phyloP scores from a whole-genome alignment of 37 sponge, comb jelly and placozoan species.

The Eunapius fragilis region DNA sequence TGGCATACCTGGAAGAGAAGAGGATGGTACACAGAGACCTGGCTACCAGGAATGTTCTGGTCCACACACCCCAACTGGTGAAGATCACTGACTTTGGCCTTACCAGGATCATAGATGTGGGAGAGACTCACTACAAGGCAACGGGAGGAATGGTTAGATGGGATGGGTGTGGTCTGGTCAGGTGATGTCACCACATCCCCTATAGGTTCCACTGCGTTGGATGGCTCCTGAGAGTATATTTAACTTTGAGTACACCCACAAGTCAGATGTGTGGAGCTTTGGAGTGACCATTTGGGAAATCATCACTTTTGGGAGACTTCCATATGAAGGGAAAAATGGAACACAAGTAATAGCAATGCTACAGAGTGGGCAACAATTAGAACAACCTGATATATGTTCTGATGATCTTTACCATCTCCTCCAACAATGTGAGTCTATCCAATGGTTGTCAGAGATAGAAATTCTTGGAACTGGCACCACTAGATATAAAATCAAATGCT shows the following conservation, averaged over 20 bases:
- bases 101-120: conserved; percentile 80
- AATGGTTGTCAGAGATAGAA: too few species aligned
- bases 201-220: conserved; percentile 86
- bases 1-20: conserved; percentile 88
- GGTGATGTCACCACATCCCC: not conserved
- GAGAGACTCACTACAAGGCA: conserved; percentile 72
- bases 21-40: conserved; percentile 90
- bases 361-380: conserved; percentile 62
- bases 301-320: conserved; percentile 77
- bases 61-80: conserved; percentile 72
- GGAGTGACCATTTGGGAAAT: conserved; percentile 95
- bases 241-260: conserved; percentile 74
- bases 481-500: too few species aligned
- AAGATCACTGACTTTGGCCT: conserved; percentile 98
- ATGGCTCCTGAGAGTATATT: conserved; percentile 84
- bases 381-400: conserved; percentile 70
- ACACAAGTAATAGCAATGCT: conserved; percentile 55
- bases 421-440: conserved; percentile 59
- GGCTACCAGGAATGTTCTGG: conserved; percentile 92
- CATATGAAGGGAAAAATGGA: conserved; percentile 50
- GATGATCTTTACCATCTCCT: conserved; percentile 69
- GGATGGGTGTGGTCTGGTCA: not conserved
- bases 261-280: conserved; percentile 92
- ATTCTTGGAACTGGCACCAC: too few species aligned
- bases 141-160: conserved; percentile 64